Percentiles rank a stretch among this genome's conserved stretches.
Evolutionary conservation across 2,797 vertebrate species (phyloP).

Genomic region (Orestias chungarensis): DNA sequence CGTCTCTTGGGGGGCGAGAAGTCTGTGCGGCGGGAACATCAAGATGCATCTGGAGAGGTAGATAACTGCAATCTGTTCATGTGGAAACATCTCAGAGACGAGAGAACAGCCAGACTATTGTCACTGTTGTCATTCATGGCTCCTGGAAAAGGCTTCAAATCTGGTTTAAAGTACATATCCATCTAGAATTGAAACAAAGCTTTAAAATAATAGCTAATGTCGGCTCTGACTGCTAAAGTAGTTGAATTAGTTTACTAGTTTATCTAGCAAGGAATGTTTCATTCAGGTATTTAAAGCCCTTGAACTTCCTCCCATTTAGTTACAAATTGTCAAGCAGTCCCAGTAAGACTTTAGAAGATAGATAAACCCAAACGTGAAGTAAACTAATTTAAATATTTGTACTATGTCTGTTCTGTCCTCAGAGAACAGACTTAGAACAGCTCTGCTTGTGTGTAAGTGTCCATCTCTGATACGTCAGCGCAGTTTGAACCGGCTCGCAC

Average conservation of each 20-base stretch:
- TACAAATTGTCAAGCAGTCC: background rate
- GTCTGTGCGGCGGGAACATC: conserved; percentile 28
- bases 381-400: too few relatives aligned
- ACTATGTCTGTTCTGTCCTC: too few relatives aligned
- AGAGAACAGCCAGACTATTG: background rate
- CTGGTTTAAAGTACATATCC: background rate
- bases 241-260: background rate
- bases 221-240: background rate
- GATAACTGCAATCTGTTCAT: conserved; percentile 19
- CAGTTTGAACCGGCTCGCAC: too few relatives aligned
- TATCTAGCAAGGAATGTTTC: background rate
- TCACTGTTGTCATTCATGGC: background rate
- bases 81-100: conserved; percentile 27
- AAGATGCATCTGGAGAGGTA: conserved; percentile 27
- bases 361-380: background rate
- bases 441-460: too few relatives aligned
- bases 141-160: conserved; percentile 12
- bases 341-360: background rate
- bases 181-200: background rate
- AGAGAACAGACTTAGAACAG: too few relatives aligned
- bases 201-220: background rate
- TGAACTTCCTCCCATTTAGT: background rate
- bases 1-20: conserved; percentile 40
- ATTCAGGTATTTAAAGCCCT: background rate
- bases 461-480: too few relatives aligned